Conservation (phyloP, 2,113 vertebrate genomes). For the Corythaixoides concolor region DNA sequence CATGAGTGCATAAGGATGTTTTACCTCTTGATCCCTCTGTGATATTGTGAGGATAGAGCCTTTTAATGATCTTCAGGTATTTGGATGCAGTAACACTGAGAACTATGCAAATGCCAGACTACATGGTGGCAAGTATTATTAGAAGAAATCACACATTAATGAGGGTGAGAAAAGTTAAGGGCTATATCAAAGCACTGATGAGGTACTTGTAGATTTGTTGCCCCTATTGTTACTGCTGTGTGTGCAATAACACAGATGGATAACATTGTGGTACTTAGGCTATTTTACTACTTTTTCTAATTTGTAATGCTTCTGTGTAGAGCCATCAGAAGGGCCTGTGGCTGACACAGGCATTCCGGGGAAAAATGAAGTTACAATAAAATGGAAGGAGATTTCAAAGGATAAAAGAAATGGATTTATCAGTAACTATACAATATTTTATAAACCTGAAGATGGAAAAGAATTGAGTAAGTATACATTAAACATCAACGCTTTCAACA, state of each 20-base stretch:
- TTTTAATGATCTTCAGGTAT: neutral
- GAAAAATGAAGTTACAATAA: slow-evolving; percentile 65
- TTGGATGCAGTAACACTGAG: neutral
- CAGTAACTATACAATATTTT: slow-evolving; percentile 78
- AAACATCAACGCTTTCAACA: neutral
- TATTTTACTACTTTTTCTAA: neutral
- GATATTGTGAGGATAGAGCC: neutral
- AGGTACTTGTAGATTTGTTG: neutral
- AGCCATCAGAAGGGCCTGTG: slow-evolving; percentile 64
- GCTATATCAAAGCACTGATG: neutral
- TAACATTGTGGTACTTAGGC: neutral
- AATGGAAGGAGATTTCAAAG: slow-evolving; percentile 73
- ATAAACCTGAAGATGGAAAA: slow-evolving; percentile 57
- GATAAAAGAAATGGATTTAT: slow-evolving; percentile 70
- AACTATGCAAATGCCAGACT: neutral
- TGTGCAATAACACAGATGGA: neutral
- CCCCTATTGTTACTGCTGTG: neutral
- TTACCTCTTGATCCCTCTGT: neutral
- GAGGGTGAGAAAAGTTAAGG: neutral
- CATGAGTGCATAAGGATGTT: neutral
- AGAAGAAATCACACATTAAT: neutral
- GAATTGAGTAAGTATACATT: slow-evolving; percentile 65
- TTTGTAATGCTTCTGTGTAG: slow-evolving; percentile 34
- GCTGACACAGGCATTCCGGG: slow-evolving; percentile 6
- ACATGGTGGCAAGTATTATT: neutral